A percentile compares a stretch with the other conserved stretches of the same genome.
These are phyloP conservation scores for Nomada ruficornis DNA, from an alignment of 2,888 invertebrate species.

Conservation along the genomic window DNA sequence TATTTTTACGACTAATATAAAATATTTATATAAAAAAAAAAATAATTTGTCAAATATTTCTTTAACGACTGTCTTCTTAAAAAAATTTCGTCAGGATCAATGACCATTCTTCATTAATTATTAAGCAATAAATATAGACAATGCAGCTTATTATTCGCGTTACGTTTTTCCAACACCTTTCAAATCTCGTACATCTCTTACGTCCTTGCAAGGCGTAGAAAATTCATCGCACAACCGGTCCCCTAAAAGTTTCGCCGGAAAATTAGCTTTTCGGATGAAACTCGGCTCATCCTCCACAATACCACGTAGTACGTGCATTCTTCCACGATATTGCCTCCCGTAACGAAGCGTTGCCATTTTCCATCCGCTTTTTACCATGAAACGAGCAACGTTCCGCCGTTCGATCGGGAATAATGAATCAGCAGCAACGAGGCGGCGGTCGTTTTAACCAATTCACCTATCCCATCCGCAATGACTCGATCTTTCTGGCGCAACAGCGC, in stretches of 20 bases:
- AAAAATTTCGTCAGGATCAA: too few relatives aligned
- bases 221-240: not conserved
- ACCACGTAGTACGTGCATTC: not conserved
- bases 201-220: not conserved
- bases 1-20: too few relatives aligned
- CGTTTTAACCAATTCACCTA: constrained; percentile 2
- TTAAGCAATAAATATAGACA: too few relatives aligned
- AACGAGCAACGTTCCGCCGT: not conserved
- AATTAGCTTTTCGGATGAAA: constrained; percentile 16
- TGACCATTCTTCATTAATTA: too few relatives aligned
- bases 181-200: too few relatives aligned
- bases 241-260: not conserved
- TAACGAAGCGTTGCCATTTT: not conserved
- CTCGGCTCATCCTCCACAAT: not conserved
- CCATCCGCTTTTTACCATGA: not conserved
- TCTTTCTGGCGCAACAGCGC: not conserved
- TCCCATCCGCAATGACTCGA: not conserved
- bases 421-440: not conserved
- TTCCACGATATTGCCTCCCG: not conserved
- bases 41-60: too few relatives aligned
- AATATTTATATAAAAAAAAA: too few relatives aligned
- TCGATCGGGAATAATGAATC: constrained; percentile 5
- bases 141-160: too few relatives aligned
- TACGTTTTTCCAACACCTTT: too few relatives aligned
- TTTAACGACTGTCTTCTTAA: too few relatives aligned